Percentiles rank a stretch among this genome's conserved stretches.
Conservation (phyloP, 2,888 invertebrate species). For the Hemistola chrysoprasaria region DNA sequence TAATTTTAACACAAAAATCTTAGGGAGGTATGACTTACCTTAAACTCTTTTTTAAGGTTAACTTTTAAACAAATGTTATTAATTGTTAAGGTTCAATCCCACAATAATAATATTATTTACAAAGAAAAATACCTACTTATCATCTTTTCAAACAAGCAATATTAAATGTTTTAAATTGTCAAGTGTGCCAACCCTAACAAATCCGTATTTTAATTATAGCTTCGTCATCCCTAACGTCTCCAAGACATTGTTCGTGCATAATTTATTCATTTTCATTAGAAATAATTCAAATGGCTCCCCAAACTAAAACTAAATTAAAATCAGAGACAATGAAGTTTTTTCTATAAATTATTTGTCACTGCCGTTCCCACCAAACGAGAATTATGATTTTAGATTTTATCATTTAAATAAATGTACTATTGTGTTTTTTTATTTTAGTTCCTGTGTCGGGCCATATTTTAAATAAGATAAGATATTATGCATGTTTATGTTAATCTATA, state of each 20-base stretch:
- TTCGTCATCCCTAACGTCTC: conserved; percentile 61
- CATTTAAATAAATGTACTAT: conserved; percentile 37
- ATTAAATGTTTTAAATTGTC: not conserved
- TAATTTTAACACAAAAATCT: no score
- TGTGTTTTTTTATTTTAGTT: conserved; percentile 17
- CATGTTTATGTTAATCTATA: no score
- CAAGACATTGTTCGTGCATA: conserved; percentile 71
- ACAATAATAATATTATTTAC: no score
- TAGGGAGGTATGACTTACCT: no score
- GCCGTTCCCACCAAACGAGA: conserved; percentile 66
- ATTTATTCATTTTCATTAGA: conserved; percentile 74
- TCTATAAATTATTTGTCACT: conserved; percentile 62
- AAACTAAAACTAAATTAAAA: conserved; percentile 67
- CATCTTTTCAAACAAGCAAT: not conserved
- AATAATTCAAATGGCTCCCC: conserved; percentile 55
- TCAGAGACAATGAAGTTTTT: conserved; percentile 63
- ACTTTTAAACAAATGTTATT: no score
- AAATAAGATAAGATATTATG: not conserved
- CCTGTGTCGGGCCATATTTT: no score
- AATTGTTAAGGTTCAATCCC: no score
- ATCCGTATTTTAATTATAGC: conserved; percentile 70
- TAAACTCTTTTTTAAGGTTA: no score
- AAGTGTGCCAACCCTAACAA: conserved; percentile 48
- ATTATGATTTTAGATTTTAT: conserved; percentile 37
- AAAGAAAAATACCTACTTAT: no score